These are phyloP conservation scores for Phytoseiulus persimilis DNA, from an alignment of 2,888 invertebrate genomes.

Conservation along the genomic window DNA sequence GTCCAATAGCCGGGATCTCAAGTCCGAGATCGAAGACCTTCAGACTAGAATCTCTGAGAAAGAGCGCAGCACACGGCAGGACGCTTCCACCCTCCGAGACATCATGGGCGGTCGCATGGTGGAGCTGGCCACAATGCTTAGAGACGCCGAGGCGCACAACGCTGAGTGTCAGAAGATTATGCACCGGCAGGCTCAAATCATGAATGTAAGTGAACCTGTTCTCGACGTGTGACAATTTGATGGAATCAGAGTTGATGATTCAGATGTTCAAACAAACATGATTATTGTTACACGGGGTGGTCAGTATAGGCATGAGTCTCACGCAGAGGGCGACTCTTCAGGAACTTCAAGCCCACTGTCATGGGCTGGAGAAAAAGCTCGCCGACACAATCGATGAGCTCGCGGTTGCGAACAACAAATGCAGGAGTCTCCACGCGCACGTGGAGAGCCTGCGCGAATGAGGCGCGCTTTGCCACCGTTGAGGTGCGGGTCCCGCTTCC, in stretches of 20 bases:
- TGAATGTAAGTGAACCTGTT: neutral
- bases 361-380: neutral
- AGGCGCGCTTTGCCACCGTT: neutral
- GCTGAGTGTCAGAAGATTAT: constrained; percentile 12
- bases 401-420: neutral
- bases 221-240: neutral
- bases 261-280: no score
- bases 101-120: constrained; percentile 33
- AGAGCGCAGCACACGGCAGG: neutral
- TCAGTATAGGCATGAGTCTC: no score
- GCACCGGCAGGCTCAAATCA: constrained; percentile 20
- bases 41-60: neutral
- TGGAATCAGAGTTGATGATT: neutral
- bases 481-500: neutral
- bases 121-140: neutral
- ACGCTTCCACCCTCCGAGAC: constrained; percentile 14
- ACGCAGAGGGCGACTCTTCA: neutral
- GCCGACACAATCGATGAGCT: constrained; percentile 31
- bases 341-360: constrained; percentile 24
- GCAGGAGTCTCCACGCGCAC: constrained; percentile 10
- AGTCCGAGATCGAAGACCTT: constrained; percentile 19
- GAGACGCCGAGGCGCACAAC: constrained; percentile 10
- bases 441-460: constrained; percentile 10
- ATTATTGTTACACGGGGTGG: no score
- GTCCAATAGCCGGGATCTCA: constrained; percentile 10